phyloP scores from a whole-genome alignment of 1,140 invertebrate genomes.

The Colletes latitarsis region DNA sequence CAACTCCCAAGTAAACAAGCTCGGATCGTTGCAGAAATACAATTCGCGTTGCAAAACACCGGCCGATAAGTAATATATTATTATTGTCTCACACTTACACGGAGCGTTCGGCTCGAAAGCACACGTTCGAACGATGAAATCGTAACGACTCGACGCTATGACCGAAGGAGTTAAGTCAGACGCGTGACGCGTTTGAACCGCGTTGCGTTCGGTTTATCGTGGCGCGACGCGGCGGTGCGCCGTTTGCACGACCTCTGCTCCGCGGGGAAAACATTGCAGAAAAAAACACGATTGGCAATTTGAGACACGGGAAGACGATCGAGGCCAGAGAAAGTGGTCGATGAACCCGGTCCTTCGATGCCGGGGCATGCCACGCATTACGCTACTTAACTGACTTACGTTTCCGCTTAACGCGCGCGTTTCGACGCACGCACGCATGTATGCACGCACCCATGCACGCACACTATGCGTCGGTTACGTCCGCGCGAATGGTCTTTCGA shows the following conservation, averaged over 20 bases:
- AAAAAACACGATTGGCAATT: slow-evolving; percentile 23
- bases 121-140: slow-evolving; percentile 7
- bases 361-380: slow-evolving; percentile 52
- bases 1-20: too few species aligned
- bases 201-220: not conserved
- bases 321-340: slow-evolving; percentile 74
- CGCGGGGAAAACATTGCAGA: slow-evolving; percentile 8
- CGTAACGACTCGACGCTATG: slow-evolving; percentile 6
- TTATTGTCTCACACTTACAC: slow-evolving; percentile 5
- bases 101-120: not conserved
- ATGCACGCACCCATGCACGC: too few species aligned
- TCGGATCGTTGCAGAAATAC: slow-evolving; percentile 1
- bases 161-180: slow-evolving; percentile 35
- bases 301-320: slow-evolving; percentile 47
- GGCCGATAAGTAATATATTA: not conserved
- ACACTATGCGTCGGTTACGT: not conserved
- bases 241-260: not conserved
- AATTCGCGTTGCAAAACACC: slow-evolving; percentile 5
- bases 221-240: not conserved
- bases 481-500: not conserved
- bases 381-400: slow-evolving; percentile 64
- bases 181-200: not conserved
- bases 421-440: not conserved
- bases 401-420: slow-evolving; percentile 42
- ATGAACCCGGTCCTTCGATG: slow-evolving; percentile 68